Percentiles rank a stretch among this genome's conserved stretches.
Evolutionary conservation across 2,888 invertebrate species (phyloP).

Genomic region (Microplitis deprimator): DNA sequence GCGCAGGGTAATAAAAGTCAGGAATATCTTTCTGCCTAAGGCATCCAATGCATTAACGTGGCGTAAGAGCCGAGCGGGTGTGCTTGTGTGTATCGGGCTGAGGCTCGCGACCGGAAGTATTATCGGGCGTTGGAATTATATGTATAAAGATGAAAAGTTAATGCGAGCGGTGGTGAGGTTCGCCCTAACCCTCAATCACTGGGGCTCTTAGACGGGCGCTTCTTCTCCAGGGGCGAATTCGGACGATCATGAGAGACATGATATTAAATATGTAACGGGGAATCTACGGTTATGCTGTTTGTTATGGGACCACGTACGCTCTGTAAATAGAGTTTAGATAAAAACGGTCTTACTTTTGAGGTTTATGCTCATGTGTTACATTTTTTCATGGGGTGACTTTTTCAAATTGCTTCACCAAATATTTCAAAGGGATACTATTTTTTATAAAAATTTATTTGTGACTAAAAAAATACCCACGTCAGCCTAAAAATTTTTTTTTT

Average conservation of each 20-base stretch:
- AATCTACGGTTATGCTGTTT: constrained; percentile 70
- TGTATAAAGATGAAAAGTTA: constrained; percentile 70
- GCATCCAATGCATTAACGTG: constrained; percentile 30
- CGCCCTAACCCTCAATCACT: constrained; percentile 71
- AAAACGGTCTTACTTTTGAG: constrained; percentile 1
- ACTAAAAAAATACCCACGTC: no score
- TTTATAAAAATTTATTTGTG: not conserved
- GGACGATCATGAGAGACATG: constrained; percentile 66
- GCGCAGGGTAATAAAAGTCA: constrained; percentile 27
- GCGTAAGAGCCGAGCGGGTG: constrained; percentile 17
- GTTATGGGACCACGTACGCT: constrained; percentile 22
- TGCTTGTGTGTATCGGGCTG: constrained; percentile 8
- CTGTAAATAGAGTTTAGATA: constrained; percentile 1
- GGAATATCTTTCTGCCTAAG: constrained; percentile 21
- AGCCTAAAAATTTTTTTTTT: no score
- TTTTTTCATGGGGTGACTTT: constrained; percentile 1
- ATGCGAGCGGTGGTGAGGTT: constrained; percentile 58
- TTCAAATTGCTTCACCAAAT: not conserved
- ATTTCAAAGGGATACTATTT: not conserved
- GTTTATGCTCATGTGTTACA: not conserved
- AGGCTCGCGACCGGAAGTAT: constrained; percentile 37
- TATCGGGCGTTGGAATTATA: constrained; percentile 58
- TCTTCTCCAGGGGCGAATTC: constrained; percentile 70
- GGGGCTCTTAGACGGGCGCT: constrained; percentile 68
- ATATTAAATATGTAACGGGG: constrained; percentile 70